phyloP scores from a whole-genome alignment of 2,888 invertebrate species.

The Euproctis similis region DNA sequence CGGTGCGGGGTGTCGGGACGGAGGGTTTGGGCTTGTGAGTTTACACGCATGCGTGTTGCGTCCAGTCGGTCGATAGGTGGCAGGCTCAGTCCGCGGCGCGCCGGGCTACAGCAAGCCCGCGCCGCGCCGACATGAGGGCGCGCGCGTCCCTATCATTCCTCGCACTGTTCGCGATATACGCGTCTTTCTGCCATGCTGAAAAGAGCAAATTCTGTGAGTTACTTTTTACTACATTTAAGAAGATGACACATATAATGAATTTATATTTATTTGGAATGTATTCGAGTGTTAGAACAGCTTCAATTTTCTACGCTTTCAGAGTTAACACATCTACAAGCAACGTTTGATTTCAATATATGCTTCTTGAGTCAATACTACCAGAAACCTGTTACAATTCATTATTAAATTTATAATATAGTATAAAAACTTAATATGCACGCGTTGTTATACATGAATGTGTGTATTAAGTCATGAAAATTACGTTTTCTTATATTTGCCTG shows the following conservation, averaged over 20 bases:
- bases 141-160: slow-evolving; percentile 49
- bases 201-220: slow-evolving; percentile 75
- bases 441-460: background rate
- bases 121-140: slow-evolving; percentile 66
- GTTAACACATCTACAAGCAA: background rate
- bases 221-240: slow-evolving; percentile 5
- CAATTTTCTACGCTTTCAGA: slow-evolving; percentile 1
- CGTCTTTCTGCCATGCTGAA: slow-evolving; percentile 55
- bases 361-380: background rate
- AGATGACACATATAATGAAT: background rate
- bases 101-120: slow-evolving; percentile 47
- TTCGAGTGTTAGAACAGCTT: background rate
- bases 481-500: slow-evolving; percentile 32
- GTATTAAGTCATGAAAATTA: slow-evolving; percentile 23
- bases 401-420: too few species aligned
- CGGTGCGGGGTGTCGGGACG: background rate
- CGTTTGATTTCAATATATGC: background rate
- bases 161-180: slow-evolving; percentile 50
- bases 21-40: background rate
- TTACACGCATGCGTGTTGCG: slow-evolving; percentile 20
- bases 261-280: background rate
- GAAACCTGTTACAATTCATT: too few species aligned
- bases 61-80: slow-evolving; percentile 30
- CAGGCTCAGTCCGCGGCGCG: slow-evolving; percentile 44
- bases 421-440: background rate